Conservation (phyloP, 2,888 invertebrate genomes). For the Eremobia ochroleuca region DNA sequence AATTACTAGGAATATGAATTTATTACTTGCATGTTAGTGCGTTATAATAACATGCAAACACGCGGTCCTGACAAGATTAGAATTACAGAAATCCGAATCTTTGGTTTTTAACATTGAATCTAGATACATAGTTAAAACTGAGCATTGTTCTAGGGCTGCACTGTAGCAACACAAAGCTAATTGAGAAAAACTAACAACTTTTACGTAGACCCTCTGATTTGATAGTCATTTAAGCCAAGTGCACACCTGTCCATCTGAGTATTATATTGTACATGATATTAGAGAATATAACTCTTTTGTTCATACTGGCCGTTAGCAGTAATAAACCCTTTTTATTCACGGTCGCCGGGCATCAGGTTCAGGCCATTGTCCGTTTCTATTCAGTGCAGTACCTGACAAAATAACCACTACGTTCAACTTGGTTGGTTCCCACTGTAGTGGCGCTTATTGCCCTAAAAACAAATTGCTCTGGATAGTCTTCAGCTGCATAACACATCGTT, state of each 20-base stretch:
- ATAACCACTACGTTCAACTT: slow-evolving; percentile 32
- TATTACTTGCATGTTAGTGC: slow-evolving; percentile 7
- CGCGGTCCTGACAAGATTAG: background rate
- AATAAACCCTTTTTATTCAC: slow-evolving; percentile 48
- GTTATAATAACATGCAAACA: slow-evolving; percentile 12
- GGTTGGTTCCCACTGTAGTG: background rate
- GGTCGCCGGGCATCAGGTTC: slow-evolving; percentile 49
- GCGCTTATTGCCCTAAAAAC: slow-evolving; percentile 9
- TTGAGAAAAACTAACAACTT: background rate
- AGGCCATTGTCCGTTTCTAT: slow-evolving; percentile 47
- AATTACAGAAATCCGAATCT: slow-evolving; percentile 3
- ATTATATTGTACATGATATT: slow-evolving; percentile 12
- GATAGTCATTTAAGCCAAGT: background rate
- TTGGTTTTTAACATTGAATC: background rate
- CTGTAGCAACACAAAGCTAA: slow-evolving; percentile 2
- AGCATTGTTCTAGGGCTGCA: background rate
- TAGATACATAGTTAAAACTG: background rate
- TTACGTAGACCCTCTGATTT: background rate
- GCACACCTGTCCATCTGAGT: background rate
- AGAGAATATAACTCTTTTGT: slow-evolving; percentile 41
- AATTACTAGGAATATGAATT: slow-evolving; percentile 21
- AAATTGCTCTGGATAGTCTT: background rate
- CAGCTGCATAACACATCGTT: background rate
- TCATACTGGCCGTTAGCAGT: slow-evolving; percentile 28
- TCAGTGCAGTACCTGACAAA: slow-evolving; percentile 29